Evolutionary conservation across 2,888 invertebrate genomes (phyloP).

Genomic region (Apamea sordens): DNA sequence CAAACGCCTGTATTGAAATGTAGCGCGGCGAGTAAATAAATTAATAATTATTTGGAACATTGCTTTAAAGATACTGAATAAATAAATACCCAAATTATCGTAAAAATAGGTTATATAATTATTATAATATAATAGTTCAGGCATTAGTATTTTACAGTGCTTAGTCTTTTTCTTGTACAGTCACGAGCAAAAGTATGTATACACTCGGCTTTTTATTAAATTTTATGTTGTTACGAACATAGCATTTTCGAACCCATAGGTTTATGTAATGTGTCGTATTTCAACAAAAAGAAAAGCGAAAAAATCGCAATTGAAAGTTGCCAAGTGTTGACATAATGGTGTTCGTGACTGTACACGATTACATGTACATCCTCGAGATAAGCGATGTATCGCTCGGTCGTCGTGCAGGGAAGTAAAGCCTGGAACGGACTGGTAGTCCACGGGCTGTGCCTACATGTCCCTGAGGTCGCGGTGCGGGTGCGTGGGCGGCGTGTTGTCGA

Average conservation of each 20-base stretch:
- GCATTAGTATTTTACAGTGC: constrained; percentile 17
- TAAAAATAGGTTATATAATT: constrained; percentile 29
- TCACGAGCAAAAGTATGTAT: too few species aligned
- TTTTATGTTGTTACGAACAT: too few species aligned
- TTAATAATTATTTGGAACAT: neutral
- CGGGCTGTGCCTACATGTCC: constrained; percentile 38
- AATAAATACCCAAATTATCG: neutral
- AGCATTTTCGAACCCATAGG: too few species aligned
- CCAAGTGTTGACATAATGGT: too few species aligned
- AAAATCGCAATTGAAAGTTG: too few species aligned
- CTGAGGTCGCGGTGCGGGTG: constrained; percentile 73
- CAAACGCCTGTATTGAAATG: neutral
- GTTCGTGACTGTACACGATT: too few species aligned
- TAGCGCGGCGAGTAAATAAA: neutral
- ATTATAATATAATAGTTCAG: neutral
- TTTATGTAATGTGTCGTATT: too few species aligned
- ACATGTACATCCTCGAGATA: neutral
- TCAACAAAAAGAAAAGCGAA: too few species aligned
- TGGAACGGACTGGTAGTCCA: constrained; percentile 38
- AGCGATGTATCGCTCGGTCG: neutral
- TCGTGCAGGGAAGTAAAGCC: neutral
- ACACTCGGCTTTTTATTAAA: too few species aligned
- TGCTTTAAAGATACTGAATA: too few species aligned
- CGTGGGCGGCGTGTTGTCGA: constrained; percentile 88
- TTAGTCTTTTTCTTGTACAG: neutral